Evolutionary conservation across 2,888 invertebrate genomes (phyloP).

Genomic region (Cerceris rybyensis): DNA sequence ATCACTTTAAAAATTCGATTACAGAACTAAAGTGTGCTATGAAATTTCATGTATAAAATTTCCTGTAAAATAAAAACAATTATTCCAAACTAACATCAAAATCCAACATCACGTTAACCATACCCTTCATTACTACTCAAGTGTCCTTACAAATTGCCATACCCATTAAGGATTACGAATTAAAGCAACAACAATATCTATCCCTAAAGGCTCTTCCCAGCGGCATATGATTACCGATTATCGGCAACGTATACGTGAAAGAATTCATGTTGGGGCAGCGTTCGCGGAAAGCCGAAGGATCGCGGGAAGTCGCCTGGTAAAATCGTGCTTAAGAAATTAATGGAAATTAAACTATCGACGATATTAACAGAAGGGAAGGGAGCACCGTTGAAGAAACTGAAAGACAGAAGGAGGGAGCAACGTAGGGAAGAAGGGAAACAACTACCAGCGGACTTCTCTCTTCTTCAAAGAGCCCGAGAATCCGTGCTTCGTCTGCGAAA

Average conservation of each 20-base stretch:
- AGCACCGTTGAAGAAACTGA: slow-evolving; percentile 11
- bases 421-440: slow-evolving; percentile 30
- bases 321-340: slow-evolving; percentile 29
- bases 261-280: neutral
- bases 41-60: too few relatives aligned
- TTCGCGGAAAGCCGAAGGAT: neutral
- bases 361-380: slow-evolving; percentile 44
- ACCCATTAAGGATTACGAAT: too few relatives aligned
- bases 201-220: neutral
- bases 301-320: neutral
- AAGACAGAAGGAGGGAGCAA: slow-evolving; percentile 31
- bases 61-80: too few relatives aligned
- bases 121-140: too few relatives aligned
- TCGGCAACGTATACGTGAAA: neutral
- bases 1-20: too few relatives aligned
- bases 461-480: too few relatives aligned
- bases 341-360: slow-evolving; percentile 60
- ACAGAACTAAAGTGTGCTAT: too few relatives aligned
- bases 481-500: too few relatives aligned
- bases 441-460: neutral
- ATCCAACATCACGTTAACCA: too few relatives aligned
- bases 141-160: too few relatives aligned
- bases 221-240: neutral
- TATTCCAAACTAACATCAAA: too few relatives aligned
- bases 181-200: neutral